Evolutionary conservation across 2,888 invertebrate species (phyloP).

Genomic region (Sphaeridia pumilis): DNA sequence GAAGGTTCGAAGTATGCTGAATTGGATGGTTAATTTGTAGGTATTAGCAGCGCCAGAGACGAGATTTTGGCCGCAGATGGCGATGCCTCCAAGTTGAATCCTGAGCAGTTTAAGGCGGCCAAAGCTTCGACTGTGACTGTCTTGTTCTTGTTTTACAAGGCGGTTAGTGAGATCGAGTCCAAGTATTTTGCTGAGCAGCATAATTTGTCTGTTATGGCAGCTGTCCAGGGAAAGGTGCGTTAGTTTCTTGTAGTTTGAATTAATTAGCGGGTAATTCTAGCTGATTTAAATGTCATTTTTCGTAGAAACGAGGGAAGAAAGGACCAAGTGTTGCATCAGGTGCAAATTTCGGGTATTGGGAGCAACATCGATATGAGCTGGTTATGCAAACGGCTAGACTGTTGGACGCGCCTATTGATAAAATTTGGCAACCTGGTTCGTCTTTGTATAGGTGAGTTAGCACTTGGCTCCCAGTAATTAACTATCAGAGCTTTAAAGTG

Average conservation of each 20-base stretch:
- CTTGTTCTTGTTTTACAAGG: conserved; percentile 23
- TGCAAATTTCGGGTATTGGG: conserved; percentile 11
- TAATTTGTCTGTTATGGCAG: conserved; percentile 11
- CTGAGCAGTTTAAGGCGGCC: conserved; percentile 11
- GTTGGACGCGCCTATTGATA: conserved; percentile 7
- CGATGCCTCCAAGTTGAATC: conserved; percentile 9
- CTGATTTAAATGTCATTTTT: too few relatives aligned
- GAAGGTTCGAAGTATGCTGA: background rate
- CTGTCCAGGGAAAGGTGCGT: conserved; percentile 4
- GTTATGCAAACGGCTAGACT: conserved; percentile 6
- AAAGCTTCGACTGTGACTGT: conserved; percentile 6
- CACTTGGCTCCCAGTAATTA: background rate
- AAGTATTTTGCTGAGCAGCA: conserved; percentile 14
- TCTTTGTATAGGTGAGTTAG: conserved; percentile 8
- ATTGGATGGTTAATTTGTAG: background rate
- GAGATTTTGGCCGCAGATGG: conserved; percentile 6
- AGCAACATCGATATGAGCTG: conserved; percentile 4
- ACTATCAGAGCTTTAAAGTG: background rate
- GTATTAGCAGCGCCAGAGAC: conserved; percentile 4
- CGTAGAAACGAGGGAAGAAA: conserved; percentile 11
- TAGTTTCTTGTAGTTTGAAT: background rate
- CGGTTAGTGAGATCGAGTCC: conserved; percentile 24
- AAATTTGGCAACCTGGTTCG: conserved; percentile 8
- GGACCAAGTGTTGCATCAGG: background rate
- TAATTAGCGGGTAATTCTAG: background rate